phyloP scores from a whole-genome alignment of 2,888 invertebrate species.

The Macrophya annulata region DNA sequence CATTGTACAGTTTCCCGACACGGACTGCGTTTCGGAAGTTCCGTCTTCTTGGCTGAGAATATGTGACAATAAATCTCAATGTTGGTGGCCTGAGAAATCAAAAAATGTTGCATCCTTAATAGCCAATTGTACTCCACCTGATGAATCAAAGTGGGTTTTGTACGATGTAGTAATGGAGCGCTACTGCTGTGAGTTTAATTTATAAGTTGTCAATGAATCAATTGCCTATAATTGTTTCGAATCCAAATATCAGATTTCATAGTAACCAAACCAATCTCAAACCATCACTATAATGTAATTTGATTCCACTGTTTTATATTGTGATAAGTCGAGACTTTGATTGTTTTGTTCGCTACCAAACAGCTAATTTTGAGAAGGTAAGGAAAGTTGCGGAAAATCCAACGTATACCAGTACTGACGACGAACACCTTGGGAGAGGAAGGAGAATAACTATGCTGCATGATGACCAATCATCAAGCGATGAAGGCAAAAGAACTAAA shows the following conservation, averaged over 20 bases:
- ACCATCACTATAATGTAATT: too few species aligned
- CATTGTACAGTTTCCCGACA: neutral
- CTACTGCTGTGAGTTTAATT: too few species aligned
- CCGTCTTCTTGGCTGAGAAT: neutral
- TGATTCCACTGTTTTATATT: too few species aligned
- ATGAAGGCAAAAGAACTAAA: neutral
- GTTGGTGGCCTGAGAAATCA: neutral
- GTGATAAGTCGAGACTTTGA: neutral
- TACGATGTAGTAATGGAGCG: too few species aligned
- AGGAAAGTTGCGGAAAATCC: constrained; percentile 5
- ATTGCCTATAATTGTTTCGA: too few species aligned
- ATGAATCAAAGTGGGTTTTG: too few species aligned
- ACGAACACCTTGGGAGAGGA: neutral
- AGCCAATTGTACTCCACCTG: too few species aligned
- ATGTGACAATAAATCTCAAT: neutral
- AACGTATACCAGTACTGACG: neutral
- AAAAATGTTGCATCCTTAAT: neutral
- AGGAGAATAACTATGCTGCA: neutral
- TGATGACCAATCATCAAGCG: neutral
- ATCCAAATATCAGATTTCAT: too few species aligned
- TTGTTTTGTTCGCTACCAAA: neutral
- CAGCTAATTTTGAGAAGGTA: neutral
- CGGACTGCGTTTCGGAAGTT: neutral
- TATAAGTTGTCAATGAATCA: too few species aligned
- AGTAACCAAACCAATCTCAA: too few species aligned